Conservation (phyloP, 2,888 invertebrate genomes). For the Limnephilus lunatus region DNA sequence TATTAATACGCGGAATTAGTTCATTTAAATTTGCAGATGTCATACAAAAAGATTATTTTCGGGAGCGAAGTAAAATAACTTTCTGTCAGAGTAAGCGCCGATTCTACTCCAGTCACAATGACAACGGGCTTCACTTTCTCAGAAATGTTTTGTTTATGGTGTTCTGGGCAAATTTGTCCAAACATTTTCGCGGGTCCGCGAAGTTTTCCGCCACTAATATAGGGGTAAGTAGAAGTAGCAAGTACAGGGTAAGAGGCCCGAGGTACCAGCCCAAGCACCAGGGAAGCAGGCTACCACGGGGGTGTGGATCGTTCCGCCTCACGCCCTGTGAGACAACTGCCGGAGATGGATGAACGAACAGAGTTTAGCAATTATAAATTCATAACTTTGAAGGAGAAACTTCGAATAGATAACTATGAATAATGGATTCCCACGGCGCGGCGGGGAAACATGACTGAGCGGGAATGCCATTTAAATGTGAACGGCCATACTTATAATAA, state of each 20-base stretch:
- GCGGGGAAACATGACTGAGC: conserved; percentile 66
- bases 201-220: conserved; percentile 41
- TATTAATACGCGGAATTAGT: neutral
- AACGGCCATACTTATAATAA: conserved; percentile 63
- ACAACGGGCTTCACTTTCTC: conserved; percentile 13
- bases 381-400: conserved; percentile 67
- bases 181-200: conserved; percentile 23
- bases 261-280: neutral
- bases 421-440: conserved; percentile 67
- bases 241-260: neutral
- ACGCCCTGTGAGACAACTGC: conserved; percentile 59
- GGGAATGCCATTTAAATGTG: conserved; percentile 66
- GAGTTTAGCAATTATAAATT: conserved; percentile 68
- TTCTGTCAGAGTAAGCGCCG: neutral
- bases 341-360: conserved; percentile 66
- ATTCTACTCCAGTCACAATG: neutral
- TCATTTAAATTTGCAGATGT: neutral
- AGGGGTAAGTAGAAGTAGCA: conserved; percentile 4
- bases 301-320: conserved; percentile 52
- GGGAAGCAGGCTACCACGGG: conserved; percentile 12
- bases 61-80: neutral
- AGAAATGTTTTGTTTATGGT: conserved; percentile 23
- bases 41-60: neutral
- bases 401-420: conserved; percentile 68
- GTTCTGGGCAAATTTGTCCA: neutral